These are phyloP conservation scores for Eristalinus sepulchralis DNA, from an alignment of 2,888 invertebrate species.

Conservation along the genomic window DNA sequence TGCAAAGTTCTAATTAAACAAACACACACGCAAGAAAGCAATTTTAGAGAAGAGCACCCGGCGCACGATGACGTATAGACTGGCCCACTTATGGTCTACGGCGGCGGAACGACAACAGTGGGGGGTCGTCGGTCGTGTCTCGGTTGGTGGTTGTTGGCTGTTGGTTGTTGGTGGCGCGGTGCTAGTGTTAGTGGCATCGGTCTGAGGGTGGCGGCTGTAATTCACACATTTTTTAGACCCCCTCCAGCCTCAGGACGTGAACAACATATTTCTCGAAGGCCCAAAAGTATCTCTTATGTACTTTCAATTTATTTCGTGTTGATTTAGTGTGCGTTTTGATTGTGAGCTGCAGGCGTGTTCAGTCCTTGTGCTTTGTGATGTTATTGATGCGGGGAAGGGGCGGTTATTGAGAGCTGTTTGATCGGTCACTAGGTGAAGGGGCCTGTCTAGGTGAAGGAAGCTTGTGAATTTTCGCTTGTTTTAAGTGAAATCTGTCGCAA, in stretches of 20 bases:
- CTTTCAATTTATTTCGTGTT: conserved; percentile 71
- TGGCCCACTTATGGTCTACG: conserved; percentile 53
- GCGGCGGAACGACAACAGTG: not conserved
- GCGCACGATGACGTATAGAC: conserved; percentile 17
- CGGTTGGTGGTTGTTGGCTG: not conserved
- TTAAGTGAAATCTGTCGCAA: no score
- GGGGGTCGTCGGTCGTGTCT: not conserved
- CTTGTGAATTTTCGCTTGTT: not conserved
- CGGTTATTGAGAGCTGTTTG: conserved; percentile 16
- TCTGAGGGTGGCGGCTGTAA: conserved; percentile 48
- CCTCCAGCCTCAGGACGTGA: conserved; percentile 42
- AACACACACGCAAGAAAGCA: conserved; percentile 63
- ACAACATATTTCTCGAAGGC: conserved; percentile 60
- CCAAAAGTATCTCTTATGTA: conserved; percentile 62
- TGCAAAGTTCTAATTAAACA: conserved; percentile 70
- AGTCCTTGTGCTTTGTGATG: conserved; percentile 31
- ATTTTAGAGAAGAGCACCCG: conserved; percentile 54
- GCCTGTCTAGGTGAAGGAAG: not conserved
- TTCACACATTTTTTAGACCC: conserved; percentile 37
- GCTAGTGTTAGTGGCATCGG: conserved; percentile 21
- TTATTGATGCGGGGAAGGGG: not conserved
- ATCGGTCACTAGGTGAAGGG: conserved; percentile 18
- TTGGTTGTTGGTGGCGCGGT: not conserved
- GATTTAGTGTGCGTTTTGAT: conserved; percentile 63
- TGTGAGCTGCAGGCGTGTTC: conserved; percentile 54